A percentile compares a stretch with the other conserved stretches of the same genome.
Evolutionary conservation across 2,888 invertebrate species (phyloP).

Genomic region (Mythimna ferrago): DNA sequence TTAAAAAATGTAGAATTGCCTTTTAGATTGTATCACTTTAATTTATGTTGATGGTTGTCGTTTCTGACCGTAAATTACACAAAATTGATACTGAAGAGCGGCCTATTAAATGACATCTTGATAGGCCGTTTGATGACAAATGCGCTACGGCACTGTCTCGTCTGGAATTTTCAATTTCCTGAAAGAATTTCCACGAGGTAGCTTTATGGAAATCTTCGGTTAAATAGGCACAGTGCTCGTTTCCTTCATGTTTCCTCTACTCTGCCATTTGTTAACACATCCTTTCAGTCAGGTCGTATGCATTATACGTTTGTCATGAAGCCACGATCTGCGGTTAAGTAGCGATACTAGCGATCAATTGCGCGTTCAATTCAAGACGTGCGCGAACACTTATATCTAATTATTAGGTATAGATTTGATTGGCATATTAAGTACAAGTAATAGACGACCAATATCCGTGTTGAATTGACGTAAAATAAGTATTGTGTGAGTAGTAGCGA

Average conservation of each 20-base stretch:
- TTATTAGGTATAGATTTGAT: constrained; percentile 20
- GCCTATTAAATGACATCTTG: constrained; percentile 38
- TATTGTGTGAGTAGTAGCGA: neutral
- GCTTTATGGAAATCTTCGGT: constrained; percentile 12
- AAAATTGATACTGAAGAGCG: constrained; percentile 43
- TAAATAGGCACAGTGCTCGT: constrained; percentile 31
- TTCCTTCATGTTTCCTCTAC: constrained; percentile 18
- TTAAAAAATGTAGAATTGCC: constrained; percentile 43
- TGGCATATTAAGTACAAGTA: constrained; percentile 30
- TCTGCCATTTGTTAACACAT: constrained; percentile 11
- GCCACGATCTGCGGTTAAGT: constrained; percentile 18
- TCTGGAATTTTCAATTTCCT: constrained; percentile 40
- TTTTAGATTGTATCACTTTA: constrained; percentile 52
- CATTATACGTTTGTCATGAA: neutral
- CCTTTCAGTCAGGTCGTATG: constrained; percentile 5
- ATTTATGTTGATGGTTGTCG: constrained; percentile 56
- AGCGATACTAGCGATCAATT: constrained; percentile 15
- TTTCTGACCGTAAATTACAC: constrained; percentile 50
- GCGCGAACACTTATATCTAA: constrained; percentile 38
- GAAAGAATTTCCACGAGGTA: constrained; percentile 21
- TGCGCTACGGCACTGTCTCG: constrained; percentile 14
- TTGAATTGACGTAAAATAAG: constrained; percentile 30
- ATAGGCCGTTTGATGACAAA: constrained; percentile 33
- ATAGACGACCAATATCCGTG: constrained; percentile 26
- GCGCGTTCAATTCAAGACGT: constrained; percentile 24